Evolutionary conservation across 1,140 invertebrate genomes (phyloP).

Genomic region (Mactra quadrangularis): DNA sequence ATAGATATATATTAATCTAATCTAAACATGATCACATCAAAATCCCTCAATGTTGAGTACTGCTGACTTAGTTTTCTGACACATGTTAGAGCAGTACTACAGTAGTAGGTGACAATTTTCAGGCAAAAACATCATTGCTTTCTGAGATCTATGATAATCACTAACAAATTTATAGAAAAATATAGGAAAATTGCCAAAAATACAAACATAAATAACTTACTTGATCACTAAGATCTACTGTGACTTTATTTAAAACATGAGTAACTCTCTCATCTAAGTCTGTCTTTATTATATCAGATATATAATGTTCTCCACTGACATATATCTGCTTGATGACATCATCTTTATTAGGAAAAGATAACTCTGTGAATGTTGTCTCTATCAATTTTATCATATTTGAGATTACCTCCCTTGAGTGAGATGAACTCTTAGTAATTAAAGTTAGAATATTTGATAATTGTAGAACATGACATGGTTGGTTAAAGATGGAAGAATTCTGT

Average conservation of each 20-base stretch:
- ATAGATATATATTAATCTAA: no score
- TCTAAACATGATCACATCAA: no score
- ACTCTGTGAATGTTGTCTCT: conserved; percentile 15
- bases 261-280: conserved; percentile 21
- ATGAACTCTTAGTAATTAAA: background rate
- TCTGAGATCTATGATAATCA: no score
- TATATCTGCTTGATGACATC: conserved; percentile 27
- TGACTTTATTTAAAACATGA: conserved; percentile 45
- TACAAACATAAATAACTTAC: conserved; percentile 9
- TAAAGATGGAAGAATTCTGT: background rate
- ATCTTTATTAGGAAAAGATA: conserved; percentile 38
- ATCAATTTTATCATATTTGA: background rate
- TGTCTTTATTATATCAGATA: background rate
- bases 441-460: conserved; percentile 1
- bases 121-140: no score
- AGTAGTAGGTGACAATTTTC: no score
- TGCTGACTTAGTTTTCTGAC: no score
- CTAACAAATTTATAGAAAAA: no score
- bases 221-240: conserved; percentile 34
- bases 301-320: background rate
- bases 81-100: no score
- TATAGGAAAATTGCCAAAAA: no score
- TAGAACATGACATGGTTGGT: background rate
- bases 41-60: no score
- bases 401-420: background rate